Percentiles rank a stretch among this genome's conserved stretches.
These are phyloP conservation scores for Tetramorium bicarinatum DNA, from an alignment of 2,888 invertebrate genomes.

Conservation along the genomic window DNA sequence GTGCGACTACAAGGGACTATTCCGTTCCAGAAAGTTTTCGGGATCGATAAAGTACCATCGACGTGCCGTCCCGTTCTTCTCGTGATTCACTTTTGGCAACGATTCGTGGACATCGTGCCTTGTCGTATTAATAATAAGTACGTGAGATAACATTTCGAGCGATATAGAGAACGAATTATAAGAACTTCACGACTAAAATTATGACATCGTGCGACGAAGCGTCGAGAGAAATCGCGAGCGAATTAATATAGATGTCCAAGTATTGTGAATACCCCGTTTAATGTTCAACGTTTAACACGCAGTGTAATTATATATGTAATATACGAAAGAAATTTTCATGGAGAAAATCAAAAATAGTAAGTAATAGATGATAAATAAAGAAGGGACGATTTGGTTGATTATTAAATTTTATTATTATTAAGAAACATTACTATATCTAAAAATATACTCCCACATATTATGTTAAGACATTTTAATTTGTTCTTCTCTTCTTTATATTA, in stretches of 20 bases:
- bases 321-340: constrained; percentile 16
- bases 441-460: neutral
- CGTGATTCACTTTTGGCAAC: constrained; percentile 43
- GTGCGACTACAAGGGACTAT: constrained; percentile 26
- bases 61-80: constrained; percentile 34
- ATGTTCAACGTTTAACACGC: constrained; percentile 29
- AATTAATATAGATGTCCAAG: constrained; percentile 32
- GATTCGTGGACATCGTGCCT: constrained; percentile 51
- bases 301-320: constrained; percentile 30
- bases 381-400: constrained; percentile 2
- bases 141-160: neutral
- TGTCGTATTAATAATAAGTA: constrained; percentile 37
- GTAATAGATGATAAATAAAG: neutral
- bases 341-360: constrained; percentile 44
- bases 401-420: neutral
- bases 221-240: constrained; percentile 6
- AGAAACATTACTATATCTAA: neutral
- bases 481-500: neutral
- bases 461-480: neutral
- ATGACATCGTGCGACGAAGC: constrained; percentile 16
- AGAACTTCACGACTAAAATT: constrained; percentile 30
- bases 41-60: constrained; percentile 36
- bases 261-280: constrained; percentile 25
- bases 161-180: constrained; percentile 30
- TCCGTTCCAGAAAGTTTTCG: constrained; percentile 37